phyloP scores from a whole-genome alignment of 2,113 vertebrate species.

The Stegostoma tigrinum region DNA sequence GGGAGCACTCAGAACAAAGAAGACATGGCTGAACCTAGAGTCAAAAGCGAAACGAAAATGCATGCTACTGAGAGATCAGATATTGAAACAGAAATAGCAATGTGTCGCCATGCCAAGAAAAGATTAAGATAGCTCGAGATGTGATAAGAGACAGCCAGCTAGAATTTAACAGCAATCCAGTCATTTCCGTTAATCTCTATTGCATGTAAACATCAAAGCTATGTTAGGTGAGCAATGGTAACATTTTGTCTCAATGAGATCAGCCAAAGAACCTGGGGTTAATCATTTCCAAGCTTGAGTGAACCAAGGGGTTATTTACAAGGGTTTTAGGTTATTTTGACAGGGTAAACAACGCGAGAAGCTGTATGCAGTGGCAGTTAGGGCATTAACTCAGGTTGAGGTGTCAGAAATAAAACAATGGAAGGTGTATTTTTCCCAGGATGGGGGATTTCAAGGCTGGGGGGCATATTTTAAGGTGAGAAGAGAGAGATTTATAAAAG shows the following conservation, averaged over 20 bases:
- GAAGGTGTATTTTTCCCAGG: no score
- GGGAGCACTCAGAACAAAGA: background rate
- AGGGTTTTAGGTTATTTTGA: background rate
- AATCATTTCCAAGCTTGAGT: background rate
- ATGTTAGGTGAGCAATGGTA: no score
- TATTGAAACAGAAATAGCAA: background rate
- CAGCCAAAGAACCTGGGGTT: background rate
- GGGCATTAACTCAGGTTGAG: no score
- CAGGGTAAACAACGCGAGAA: background rate
- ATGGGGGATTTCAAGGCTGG: no score
- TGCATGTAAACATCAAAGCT: background rate
- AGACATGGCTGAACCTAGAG: background rate
- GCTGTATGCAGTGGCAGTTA: no score
- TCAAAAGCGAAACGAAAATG: background rate
- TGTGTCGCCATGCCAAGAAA: background rate
- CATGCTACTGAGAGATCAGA: background rate
- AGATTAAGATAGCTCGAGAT: background rate
- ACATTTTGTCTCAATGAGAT: background rate
- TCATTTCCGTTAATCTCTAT: background rate
- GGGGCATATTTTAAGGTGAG: no score
- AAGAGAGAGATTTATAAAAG: no score
- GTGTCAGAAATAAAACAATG: no score
- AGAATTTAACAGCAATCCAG: conserved; percentile 16
- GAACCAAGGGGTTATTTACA: background rate
- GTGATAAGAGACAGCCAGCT: background rate